phyloP scores from a whole-genome alignment of 2,888 invertebrate genomes.

The Apodemia duryi region DNA sequence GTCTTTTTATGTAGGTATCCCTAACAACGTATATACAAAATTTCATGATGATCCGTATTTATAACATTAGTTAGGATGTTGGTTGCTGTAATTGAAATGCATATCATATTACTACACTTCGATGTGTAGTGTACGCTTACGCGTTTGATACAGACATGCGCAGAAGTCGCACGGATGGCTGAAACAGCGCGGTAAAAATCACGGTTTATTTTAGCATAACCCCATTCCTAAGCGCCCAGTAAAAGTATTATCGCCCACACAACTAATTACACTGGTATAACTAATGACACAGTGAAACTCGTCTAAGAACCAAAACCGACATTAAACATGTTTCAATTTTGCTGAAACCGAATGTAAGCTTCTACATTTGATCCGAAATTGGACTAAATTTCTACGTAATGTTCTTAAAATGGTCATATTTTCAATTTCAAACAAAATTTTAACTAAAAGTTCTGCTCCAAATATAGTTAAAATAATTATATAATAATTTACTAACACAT shows the following conservation, averaged over 20 bases:
- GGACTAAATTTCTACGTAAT: not conserved
- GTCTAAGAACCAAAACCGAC: not conserved
- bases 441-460: not conserved
- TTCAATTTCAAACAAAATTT: not conserved
- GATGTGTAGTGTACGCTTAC: not conserved
- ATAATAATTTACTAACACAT: too few relatives aligned
- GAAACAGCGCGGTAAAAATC: slow-evolving; percentile 49
- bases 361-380: not conserved
- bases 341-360: not conserved
- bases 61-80: too few relatives aligned
- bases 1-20: too few relatives aligned
- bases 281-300: slow-evolving; percentile 36
- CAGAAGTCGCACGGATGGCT: slow-evolving; percentile 28
- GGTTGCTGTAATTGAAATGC: not conserved
- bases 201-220: slow-evolving; percentile 62
- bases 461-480: too few relatives aligned
- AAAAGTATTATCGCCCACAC: slow-evolving; percentile 55
- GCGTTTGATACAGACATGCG: slow-evolving; percentile 25
- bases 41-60: too few relatives aligned
- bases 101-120: not conserved
- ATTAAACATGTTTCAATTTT: not conserved
- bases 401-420: not conserved
- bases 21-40: too few relatives aligned
- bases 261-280: not conserved
- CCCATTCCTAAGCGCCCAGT: slow-evolving; percentile 59